phyloP scores from a whole-genome alignment of 2,888 invertebrate genomes.

The Lissonota sp. region DNA sequence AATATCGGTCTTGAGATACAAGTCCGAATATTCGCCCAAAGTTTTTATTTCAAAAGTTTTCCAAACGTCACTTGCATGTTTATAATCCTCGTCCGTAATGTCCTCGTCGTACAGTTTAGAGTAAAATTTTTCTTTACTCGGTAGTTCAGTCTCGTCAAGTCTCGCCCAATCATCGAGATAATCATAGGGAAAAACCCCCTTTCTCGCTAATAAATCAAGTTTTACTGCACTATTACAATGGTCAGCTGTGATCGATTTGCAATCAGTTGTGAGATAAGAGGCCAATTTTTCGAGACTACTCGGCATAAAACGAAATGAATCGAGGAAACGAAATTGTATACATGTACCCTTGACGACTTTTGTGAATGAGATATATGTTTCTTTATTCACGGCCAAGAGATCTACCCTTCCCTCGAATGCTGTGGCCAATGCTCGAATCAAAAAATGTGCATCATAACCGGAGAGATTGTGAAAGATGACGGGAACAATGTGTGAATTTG shows the following conservation, averaged over 20 bases:
- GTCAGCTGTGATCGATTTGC: background rate
- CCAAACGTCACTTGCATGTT: constrained; percentile 72
- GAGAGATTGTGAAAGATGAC: too few species aligned
- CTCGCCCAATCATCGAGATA: background rate
- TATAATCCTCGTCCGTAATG: constrained; percentile 68
- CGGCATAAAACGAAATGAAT: too few species aligned
- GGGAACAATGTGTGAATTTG: too few species aligned
- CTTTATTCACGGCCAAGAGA: too few species aligned
- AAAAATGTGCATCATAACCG: too few species aligned
- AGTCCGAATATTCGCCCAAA: constrained; percentile 72
- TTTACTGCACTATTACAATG: background rate
- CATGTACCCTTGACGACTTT: too few species aligned
- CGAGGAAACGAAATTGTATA: too few species aligned
- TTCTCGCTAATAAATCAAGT: background rate
- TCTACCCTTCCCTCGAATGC: too few species aligned
- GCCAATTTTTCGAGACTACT: too few species aligned
- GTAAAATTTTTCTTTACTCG: constrained; percentile 14
- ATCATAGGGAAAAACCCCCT: background rate
- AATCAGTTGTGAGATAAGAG: background rate
- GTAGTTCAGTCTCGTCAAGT: background rate
- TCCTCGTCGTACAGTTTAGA: background rate
- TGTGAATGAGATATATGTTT: too few species aligned
- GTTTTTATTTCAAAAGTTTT: constrained; percentile 67
- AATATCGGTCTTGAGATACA: constrained; percentile 75
- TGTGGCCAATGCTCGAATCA: too few species aligned